phyloP scores from a whole-genome alignment of 2,888 invertebrate genomes.

The Rapana venosa region DNA sequence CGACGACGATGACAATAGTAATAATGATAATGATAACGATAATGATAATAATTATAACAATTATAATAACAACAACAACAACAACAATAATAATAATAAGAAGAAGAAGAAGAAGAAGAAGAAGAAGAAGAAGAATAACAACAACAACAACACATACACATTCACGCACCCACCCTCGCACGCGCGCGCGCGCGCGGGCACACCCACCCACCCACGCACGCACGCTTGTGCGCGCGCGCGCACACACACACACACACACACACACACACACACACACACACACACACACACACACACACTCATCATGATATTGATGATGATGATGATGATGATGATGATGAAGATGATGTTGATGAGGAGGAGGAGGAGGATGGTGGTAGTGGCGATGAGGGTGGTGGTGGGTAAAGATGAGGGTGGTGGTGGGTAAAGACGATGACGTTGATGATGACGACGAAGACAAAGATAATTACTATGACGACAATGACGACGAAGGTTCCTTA shows the following conservation, averaged over 20 bases:
- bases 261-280: constrained; percentile 23
- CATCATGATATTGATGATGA: not conserved
- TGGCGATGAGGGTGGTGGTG: not conserved
- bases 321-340: not conserved
- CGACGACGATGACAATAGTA: no score
- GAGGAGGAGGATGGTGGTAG: not conserved
- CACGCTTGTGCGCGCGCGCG: not conserved
- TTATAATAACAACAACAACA: no score
- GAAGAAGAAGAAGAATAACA: no score
- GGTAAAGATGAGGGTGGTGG: not conserved
- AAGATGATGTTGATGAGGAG: not conserved
- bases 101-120: no score
- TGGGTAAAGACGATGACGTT: no score
- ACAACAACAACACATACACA: no score
- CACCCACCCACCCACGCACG: not conserved
- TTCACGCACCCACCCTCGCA: no score
- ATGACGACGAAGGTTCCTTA: not conserved
- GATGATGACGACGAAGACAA: not conserved
- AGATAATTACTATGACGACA: not conserved
- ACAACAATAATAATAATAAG: no score
- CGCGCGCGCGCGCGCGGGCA: no score
- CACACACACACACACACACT: not conserved
- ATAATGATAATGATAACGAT: no score
- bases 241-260: constrained; percentile 15
- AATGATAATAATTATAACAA: no score